Conservation (phyloP, 2,888 invertebrate genomes). For the Perdita meconis region DNA sequence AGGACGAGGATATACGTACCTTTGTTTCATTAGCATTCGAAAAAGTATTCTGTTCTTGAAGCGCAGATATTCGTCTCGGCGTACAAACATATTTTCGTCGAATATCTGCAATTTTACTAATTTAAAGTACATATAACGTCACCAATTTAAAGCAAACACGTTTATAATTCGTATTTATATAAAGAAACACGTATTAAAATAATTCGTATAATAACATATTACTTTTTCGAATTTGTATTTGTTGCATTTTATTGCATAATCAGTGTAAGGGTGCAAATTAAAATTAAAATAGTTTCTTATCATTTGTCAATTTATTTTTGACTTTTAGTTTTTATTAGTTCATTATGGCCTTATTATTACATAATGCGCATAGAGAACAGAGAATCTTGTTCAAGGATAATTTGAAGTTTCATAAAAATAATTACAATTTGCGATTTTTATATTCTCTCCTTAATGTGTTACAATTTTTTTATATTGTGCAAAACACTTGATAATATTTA, state of each 20-base stretch:
- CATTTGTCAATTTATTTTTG: constrained; percentile 2
- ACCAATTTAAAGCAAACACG: constrained; percentile 19
- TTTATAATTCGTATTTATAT: constrained; percentile 20
- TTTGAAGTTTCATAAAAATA: background rate
- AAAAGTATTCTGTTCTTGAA: background rate
- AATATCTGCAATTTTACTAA: constrained; percentile 12
- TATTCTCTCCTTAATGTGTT: background rate
- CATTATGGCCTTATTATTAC: constrained; percentile 25
- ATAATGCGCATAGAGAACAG: constrained; percentile 20
- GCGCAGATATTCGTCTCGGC: constrained; percentile 17
- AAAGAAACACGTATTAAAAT: constrained; percentile 9
- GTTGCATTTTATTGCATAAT: background rate
- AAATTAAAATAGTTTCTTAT: constrained; percentile 10
- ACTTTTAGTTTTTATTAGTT: constrained; percentile 13
- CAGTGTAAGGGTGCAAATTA: background rate
- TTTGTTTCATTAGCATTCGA: constrained; percentile 18
- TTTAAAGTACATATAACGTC: constrained; percentile 12
- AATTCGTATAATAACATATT: background rate
- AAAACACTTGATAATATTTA: background rate
- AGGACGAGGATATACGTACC: constrained; percentile 5
- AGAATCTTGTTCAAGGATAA: constrained; percentile 12
- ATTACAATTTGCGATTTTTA: background rate
- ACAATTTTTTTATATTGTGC: background rate
- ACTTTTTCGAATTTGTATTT: background rate
- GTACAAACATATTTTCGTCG: constrained; percentile 36